Base-by-base conservation (phyloP, 2,797 vertebrate genomes). In the Pristis pectinata region DNA sequence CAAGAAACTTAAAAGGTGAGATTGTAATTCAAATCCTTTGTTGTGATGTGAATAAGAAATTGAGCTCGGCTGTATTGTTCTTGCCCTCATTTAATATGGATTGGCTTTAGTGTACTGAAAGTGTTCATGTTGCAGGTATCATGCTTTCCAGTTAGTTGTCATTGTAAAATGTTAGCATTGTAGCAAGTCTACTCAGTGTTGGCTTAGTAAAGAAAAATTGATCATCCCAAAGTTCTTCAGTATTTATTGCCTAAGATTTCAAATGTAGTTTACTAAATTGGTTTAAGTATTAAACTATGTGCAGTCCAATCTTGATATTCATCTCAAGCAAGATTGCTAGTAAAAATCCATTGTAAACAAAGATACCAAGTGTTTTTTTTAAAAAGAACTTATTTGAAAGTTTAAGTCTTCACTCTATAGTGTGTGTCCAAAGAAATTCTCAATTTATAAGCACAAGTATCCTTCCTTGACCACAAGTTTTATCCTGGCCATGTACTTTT, bases 1-100 rank as follows among this genome's bases (percentile, higher is more conserved):
- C 34, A 94, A 76, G 92, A 94, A 94, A 94, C 72, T 94, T 91
- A 91, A 91, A 76, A 94, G 92, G 92, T 94, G 92, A 94, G 92
- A 56, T 53, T 30, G 67, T 56, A 76, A 94, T 76, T 94, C 72
- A 94, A 49, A 76, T 94, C 92, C 70, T 76, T 72, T 72, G 49
- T 34, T 72, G 19, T 91, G 34, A 3, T 67, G n/a, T 61, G 59
- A 53, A 19, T 72, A 94, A 76, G 70, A 15, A 74, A 76, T 94
- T 94, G 70, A 94, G 44, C 6, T 76, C 30, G 24, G 11, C 1
- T 93, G 67, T 10, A 30, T 94, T 94, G 27, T 17, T 19, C 11
- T 5, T 27, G 15, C 15, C 7, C 10, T 2, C 92, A 67, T 72
- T 64, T 93, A 34, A 34, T 53, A 93, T 74, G n/a, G 61, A 91